These are phyloP conservation scores for Cirrhinus molitorella DNA, from an alignment of 2,797 vertebrate genomes.

Conservation along the genomic window DNA sequence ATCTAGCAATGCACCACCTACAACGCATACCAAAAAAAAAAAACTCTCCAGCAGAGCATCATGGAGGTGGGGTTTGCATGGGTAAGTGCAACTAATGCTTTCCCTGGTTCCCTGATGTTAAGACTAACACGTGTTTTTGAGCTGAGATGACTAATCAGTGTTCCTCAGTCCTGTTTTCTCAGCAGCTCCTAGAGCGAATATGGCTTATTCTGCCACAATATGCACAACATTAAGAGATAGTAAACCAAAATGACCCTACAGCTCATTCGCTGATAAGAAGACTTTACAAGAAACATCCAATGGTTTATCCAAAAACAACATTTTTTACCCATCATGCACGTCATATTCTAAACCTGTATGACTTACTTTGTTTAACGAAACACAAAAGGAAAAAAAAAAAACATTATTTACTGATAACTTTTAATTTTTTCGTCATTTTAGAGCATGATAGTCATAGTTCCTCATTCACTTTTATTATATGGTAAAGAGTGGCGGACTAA, in stretches of 20 bases:
- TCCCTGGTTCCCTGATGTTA: neutral
- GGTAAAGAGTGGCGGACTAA: neutral
- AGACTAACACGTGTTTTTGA: neutral
- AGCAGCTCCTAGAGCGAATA: neutral
- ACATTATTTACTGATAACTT: neutral
- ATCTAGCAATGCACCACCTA: neutral
- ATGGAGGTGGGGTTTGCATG: neutral
- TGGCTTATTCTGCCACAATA: neutral
- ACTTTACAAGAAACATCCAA: neutral
- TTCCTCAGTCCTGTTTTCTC: neutral
- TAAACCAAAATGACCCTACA: too few species aligned
- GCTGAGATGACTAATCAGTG: neutral
- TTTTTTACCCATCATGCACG: neutral
- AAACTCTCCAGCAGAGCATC: neutral
- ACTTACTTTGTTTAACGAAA: neutral
- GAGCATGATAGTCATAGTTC: neutral
- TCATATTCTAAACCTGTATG: neutral
- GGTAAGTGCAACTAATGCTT: neutral
- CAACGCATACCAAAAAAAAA: neutral
- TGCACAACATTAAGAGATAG: neutral
- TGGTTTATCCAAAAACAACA: neutral
- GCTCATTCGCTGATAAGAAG: neutral
- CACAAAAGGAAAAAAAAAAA: neutral
- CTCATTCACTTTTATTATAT: neutral
- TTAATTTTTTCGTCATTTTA: neutral